Evolutionary conservation across 2,113 vertebrate genomes (phyloP), one percentile per base, ranked within the genome.

Genomic region (Tragelaphus scriptus): DNA sequence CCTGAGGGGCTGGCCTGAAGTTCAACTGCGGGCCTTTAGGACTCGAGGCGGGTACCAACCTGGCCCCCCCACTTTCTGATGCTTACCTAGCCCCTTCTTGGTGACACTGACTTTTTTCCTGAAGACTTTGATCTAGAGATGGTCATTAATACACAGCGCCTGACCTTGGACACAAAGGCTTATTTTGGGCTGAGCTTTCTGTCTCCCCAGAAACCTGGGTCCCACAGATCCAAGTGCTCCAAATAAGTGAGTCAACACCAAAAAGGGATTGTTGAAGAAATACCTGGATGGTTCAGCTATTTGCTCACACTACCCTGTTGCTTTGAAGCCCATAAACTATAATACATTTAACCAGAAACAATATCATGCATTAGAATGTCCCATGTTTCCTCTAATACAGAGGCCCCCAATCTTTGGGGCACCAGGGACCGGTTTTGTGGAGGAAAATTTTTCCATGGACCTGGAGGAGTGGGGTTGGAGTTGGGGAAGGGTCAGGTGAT

Each of bases 21-120:
- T 91, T 97, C 94, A 97, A 16, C 90, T 13, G 47, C 8, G 86
- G 91, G 93, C 86, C 94, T 96, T 51, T 13, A 1, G 94, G 13
- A 80, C 10, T 44, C 6, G 0, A 80, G 80, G 53, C 28, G 51
- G 28, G 30, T 68, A 61, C 59, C 1, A 2, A 19, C 0, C 26
- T 63, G 44, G 11, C 55, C 80, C 17, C 11, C 7, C 1, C 1
- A 4, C 40, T n/a, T 85, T 84, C 12, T 1, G 32, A 30, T 7
- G 56, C 55, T 85, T 55, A 17, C 23, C 49, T 36, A 61, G 71
- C 51, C 55, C 81, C 61, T 36, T 84, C 49, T n/a, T 53, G 93
- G 89, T 36, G 53, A 68, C 92, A 55, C 26, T 44, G 63, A 25
- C 26, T 51, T n/a, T 68, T 32, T 81, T 26, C 23, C 44, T 81